phyloP scores from a whole-genome alignment of 2,888 invertebrate genomes.

The Marasmarcha lunaedactyla region DNA sequence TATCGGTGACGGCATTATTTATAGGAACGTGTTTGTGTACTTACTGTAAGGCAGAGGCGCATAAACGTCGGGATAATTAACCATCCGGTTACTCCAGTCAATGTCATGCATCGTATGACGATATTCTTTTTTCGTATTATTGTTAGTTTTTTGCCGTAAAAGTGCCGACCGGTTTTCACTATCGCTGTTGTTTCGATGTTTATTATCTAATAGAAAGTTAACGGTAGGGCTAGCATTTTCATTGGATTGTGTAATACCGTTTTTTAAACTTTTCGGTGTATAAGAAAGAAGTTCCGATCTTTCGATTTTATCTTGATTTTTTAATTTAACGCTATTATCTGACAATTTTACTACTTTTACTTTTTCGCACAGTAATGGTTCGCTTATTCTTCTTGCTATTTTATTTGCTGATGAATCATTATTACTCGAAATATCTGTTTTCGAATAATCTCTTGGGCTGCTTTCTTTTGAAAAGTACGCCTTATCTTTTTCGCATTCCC shows the following conservation, averaged over 20 bases:
- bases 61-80: conserved; percentile 79
- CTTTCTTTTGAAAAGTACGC: conserved; percentile 58
- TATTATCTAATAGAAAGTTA: no score
- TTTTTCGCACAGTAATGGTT: background rate
- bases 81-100: conserved; percentile 54
- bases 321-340: background rate
- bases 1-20: no score
- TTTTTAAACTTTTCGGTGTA: background rate
- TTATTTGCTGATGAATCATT: conserved; percentile 27
- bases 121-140: conserved; percentile 28
- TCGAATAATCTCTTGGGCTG: conserved; percentile 46
- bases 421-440: conserved; percentile 51
- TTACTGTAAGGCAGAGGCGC: conserved; percentile 83
- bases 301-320: conserved; percentile 16
- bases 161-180: conserved; percentile 14
- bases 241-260: background rate
- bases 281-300: background rate
- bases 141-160: conserved; percentile 25
- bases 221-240: background rate
- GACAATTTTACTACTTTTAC: background rate
- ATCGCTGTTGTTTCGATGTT: background rate
- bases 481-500: conserved; percentile 30
- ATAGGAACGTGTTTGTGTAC: conserved; percentile 39
- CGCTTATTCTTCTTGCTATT: conserved; percentile 4
- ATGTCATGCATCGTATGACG: conserved; percentile 51